Evolutionary conservation across 2,113 vertebrate species (phyloP).

Genomic region (Coptodon rendalli): DNA sequence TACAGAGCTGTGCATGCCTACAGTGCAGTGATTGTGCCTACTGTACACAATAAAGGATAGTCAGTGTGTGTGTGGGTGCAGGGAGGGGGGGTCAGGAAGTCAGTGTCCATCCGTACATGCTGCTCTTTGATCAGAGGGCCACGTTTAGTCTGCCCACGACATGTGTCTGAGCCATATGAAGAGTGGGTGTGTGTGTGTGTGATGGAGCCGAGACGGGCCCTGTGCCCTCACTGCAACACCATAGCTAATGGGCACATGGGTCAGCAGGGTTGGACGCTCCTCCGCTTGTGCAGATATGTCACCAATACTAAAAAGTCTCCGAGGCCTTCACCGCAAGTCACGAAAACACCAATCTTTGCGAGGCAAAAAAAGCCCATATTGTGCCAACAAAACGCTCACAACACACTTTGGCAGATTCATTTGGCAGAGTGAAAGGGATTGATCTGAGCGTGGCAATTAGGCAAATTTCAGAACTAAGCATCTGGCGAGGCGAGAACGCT

Average conservation of each 20-base stretch:
- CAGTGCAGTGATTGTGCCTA: not conserved
- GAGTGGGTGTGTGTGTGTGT: conserved; percentile 41
- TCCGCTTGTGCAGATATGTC: conserved; percentile 1
- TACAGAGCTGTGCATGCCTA: not conserved
- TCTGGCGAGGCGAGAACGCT: conserved; percentile 58
- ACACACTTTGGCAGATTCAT: conserved; percentile 40
- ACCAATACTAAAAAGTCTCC: not conserved
- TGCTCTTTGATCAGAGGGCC: conserved; percentile 53
- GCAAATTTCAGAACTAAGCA: conserved; percentile 65
- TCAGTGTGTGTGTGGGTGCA: not conserved
- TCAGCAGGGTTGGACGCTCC: conserved; percentile 23
- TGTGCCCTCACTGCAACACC: conserved; percentile 6
- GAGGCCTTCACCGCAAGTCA: not conserved
- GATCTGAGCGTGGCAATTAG: conserved; percentile 64
- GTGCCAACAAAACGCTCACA: conserved; percentile 41
- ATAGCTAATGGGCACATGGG: conserved; percentile 41
- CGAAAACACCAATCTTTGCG: not conserved
- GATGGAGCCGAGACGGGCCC: conserved; percentile 17
- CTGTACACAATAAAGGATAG: not conserved
- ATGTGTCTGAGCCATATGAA: conserved; percentile 46
- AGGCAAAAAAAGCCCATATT: conserved; percentile 15
- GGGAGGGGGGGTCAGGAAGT: conserved; percentile 24
- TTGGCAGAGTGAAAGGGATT: conserved; percentile 54
- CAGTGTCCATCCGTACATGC: conserved; percentile 35
- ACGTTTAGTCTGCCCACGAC: conserved; percentile 53